These are phyloP conservation scores for Sus scrofa DNA, from an alignment of 2,113 vertebrate species.

Conservation along the genomic window DNA sequence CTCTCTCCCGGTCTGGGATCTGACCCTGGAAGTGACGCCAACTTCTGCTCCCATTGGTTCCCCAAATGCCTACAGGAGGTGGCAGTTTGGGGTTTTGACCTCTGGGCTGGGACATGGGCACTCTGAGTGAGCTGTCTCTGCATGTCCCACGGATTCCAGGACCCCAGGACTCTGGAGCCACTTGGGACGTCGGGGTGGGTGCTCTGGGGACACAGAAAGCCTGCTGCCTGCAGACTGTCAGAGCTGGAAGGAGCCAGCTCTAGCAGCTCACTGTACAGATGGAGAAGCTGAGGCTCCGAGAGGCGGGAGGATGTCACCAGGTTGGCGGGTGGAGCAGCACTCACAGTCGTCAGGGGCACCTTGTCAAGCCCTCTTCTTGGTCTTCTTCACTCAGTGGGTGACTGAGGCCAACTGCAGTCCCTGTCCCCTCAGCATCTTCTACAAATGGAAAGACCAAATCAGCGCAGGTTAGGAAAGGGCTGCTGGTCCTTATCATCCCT, in stretches of 20 bases:
- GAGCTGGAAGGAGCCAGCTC: background rate
- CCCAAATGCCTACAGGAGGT: background rate
- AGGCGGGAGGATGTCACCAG: background rate
- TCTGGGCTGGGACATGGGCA: background rate
- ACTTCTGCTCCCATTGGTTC: background rate
- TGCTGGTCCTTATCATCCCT: background rate
- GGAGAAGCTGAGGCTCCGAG: background rate
- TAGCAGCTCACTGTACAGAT: background rate
- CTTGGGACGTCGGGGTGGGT: fast-evolving
- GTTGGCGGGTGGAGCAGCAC: background rate
- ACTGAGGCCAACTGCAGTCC: background rate
- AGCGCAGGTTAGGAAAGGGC: background rate
- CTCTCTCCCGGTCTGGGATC: background rate
- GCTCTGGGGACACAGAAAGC: background rate
- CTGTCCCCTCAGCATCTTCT: background rate
- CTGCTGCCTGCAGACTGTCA: background rate
- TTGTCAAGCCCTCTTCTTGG: background rate
- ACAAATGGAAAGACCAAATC: background rate
- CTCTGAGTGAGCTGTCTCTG: too few relatives aligned
- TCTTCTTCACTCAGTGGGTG: background rate
- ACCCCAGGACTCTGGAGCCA: too few relatives aligned
- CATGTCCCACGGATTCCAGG: background rate
- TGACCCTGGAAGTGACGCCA: background rate
- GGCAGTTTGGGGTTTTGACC: background rate
- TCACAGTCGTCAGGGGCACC: too few relatives aligned